Percentiles rank a stretch among this genome's conserved stretches.
Evolutionary conservation across 2,797 vertebrate genomes (phyloP).

Genomic region (Sylvilagus floridanus): DNA sequence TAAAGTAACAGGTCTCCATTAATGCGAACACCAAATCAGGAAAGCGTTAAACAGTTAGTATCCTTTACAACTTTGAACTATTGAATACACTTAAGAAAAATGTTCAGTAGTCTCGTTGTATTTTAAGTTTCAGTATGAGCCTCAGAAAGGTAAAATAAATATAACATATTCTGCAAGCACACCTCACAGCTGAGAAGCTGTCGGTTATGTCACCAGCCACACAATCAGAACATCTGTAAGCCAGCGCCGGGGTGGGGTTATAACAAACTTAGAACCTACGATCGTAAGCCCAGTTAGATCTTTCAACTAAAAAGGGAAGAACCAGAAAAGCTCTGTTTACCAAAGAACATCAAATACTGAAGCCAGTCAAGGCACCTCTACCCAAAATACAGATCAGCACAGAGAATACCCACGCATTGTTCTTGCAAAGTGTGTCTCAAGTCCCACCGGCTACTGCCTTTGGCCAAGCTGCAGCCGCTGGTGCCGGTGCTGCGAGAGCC

Average conservation of each 20-base stretch:
- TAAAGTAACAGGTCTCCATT: slow-evolving; percentile 27
- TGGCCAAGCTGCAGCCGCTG: background rate
- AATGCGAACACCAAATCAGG: slow-evolving; percentile 13
- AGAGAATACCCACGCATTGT: background rate
- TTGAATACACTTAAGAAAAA: slow-evolving; percentile 31
- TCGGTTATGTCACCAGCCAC: background rate
- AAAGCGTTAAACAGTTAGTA: background rate
- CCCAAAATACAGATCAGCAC: background rate
- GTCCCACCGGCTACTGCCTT: background rate
- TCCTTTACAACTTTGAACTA: background rate
- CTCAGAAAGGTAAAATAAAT: slow-evolving; percentile 48
- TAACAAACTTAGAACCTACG: background rate
- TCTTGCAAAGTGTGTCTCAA: background rate
- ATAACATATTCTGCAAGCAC: slow-evolving; percentile 44
- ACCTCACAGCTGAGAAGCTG: background rate
- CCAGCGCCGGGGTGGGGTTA: background rate
- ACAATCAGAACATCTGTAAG: slow-evolving; percentile 50
- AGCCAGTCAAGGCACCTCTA: background rate
- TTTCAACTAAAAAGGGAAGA: background rate
- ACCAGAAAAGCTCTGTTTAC: background rate
- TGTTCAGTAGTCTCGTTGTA: slow-evolving; percentile 14
- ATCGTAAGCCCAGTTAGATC: background rate
- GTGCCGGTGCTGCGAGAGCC: background rate
- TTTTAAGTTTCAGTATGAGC: slow-evolving; percentile 9
- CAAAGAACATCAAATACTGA: background rate